Base-by-base conservation (phyloP, 37 sponge, comb jelly and placozoan genomes). In the Crambe crambe region DNA sequence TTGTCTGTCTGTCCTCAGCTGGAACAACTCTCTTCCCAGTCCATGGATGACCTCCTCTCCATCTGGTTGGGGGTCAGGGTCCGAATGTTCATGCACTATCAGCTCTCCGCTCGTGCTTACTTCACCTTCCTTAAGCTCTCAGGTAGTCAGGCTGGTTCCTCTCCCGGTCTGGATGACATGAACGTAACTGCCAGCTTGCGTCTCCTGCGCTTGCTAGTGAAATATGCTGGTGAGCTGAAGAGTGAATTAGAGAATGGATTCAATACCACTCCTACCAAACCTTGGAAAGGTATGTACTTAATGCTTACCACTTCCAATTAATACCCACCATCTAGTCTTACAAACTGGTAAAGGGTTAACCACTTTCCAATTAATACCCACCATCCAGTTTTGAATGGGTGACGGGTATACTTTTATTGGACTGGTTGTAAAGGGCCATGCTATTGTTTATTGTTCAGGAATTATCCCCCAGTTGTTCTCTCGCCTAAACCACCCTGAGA, bases 401-500 rank as follows among this genome's bases (percentile, higher is more conserved):
- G n/a, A n/a, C n/a, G n/a, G n/a, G n/a, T n/a, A n/a, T n/a, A n/a
- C n/a, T n/a, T n/a, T n/a, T n/a, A n/a, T n/a, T n/a, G n/a, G n/a
- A n/a, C n/a, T n/a, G n/a, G n/a, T n/a, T n/a, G n/a, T n/a, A n/a
- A n/a, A n/a, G n/a, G n/a, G n/a, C n/a, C n/a, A n/a, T n/a, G n/a
- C n/a, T n/a, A n/a, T n/a, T n/a, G n/a, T n/a, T 51, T 51, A 18
- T 18, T 51, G 54, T 18, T 51, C 66, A 93, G 94, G 89, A 26
- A 95, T 95, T 9, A 95, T 92, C 31, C 95, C 95, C 1, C 95
- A 95, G 93, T 57, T 95, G 61, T 91, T 95, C 70, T 95, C 95
- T n/a, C 90, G 95, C 0, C 87, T 95, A 29, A 95, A 85, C 75
- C 95, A 95, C 65, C 95, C 95, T 0, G 95, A 95, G 56, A 79